phyloP scores from a whole-genome alignment of 2,888 invertebrate genomes.

The Boloria euphrosyne region DNA sequence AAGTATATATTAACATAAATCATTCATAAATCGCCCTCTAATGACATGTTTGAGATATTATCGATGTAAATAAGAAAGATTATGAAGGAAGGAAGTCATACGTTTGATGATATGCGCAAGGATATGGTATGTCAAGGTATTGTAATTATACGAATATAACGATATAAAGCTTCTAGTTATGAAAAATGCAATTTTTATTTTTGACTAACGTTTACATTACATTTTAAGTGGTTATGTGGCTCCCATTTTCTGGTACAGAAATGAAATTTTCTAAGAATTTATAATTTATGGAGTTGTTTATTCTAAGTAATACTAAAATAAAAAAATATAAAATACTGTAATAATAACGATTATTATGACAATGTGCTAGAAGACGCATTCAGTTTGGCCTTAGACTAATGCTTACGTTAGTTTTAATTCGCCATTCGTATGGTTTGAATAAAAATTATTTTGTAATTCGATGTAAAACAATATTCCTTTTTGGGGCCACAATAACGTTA shows the following conservation, averaged over 20 bases:
- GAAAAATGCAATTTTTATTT: conserved; percentile 36
- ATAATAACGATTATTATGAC: no score
- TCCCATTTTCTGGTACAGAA: conserved; percentile 11
- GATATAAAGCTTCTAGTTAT: conserved; percentile 36
- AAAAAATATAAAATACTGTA: no score
- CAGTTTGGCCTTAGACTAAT: no score
- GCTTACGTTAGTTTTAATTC: neutral
- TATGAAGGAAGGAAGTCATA: conserved; percentile 9
- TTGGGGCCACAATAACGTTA: conserved; percentile 38
- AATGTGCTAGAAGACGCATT: no score
- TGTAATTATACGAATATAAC: conserved; percentile 38
- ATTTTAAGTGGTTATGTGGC: conserved; percentile 31
- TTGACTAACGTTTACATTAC: conserved; percentile 34
- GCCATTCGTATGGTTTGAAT: neutral
- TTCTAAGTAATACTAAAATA: neutral
- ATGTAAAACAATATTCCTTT: conserved; percentile 21
- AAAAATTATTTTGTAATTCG: neutral
- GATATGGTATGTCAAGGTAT: conserved; percentile 35
- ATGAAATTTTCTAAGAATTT: no score
- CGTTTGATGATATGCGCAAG: conserved; percentile 14
- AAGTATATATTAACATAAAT: neutral
- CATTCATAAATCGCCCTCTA: neutral
- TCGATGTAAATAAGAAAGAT: conserved; percentile 60
- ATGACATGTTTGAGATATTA: conserved; percentile 71
- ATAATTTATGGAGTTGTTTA: neutral